A percentile compares a stretch with the other conserved stretches of the same genome.
Evolutionary conservation across 2,888 invertebrate species (phyloP).

Genomic region (Temnothorax unifasciatus): DNA sequence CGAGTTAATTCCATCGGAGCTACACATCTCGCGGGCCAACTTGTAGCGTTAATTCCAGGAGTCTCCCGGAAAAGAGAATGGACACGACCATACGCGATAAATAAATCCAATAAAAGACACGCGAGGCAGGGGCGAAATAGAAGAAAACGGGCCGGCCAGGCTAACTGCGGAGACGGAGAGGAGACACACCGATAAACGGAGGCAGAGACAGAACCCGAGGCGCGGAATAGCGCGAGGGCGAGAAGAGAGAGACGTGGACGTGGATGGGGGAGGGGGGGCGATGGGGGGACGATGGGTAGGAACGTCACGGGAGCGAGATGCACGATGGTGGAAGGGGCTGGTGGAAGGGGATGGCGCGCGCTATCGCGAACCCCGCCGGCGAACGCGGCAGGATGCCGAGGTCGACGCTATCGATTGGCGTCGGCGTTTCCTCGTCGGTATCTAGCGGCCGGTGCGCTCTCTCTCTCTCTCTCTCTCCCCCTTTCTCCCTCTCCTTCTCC

Average conservation of each 20-base stretch:
- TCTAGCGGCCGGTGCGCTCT: conserved; percentile 73
- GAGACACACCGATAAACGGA: conserved; percentile 32
- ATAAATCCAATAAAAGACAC: conserved; percentile 51
- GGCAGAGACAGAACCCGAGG: conserved; percentile 30
- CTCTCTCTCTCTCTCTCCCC: conserved; percentile 43
- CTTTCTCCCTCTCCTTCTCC: conserved; percentile 35
- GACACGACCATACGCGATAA: conserved; percentile 40
- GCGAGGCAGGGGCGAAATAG: conserved; percentile 34
- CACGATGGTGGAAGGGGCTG: conserved; percentile 29
- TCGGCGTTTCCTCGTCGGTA: conserved; percentile 79
- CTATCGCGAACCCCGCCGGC: conserved; percentile 77
- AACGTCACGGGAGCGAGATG: conserved; percentile 22
- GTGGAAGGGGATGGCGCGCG: conserved; percentile 25
- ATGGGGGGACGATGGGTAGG: background rate
- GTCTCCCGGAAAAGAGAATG: conserved; percentile 43
- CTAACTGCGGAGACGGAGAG: conserved; percentile 14
- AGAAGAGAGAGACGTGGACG: background rate
- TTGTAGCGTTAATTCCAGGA: conserved; percentile 46
- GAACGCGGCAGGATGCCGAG: conserved; percentile 73
- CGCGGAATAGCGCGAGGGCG: conserved; percentile 31
- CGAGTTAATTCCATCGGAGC: conserved; percentile 42
- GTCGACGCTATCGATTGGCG: conserved; percentile 84
- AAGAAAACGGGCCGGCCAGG: conserved; percentile 23
- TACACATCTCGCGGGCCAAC: conserved; percentile 33
- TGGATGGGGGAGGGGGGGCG: background rate